These are phyloP conservation scores for Leucoma salicis DNA, from an alignment of 2,888 invertebrate species.

Conservation along the genomic window DNA sequence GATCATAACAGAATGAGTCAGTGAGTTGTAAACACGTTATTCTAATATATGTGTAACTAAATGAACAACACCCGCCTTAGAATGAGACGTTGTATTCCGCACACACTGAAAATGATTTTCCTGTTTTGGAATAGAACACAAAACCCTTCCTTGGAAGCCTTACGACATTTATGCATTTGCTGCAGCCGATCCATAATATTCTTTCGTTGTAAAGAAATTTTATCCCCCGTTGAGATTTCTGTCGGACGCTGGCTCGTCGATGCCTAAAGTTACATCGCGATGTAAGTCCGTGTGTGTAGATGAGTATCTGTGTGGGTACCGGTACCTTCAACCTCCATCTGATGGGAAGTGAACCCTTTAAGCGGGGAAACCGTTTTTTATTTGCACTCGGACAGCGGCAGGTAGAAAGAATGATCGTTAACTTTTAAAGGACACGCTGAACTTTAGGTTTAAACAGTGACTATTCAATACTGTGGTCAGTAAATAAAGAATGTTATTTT, in stretches of 20 bases:
- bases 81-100: too few species aligned
- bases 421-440: constrained; percentile 78
- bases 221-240: constrained; percentile 75
- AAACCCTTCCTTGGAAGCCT: too few species aligned
- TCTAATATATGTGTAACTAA: too few species aligned
- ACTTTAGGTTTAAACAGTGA: constrained; percentile 57
- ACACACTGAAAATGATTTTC: too few species aligned
- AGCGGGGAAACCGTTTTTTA: constrained; percentile 80
- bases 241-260: constrained; percentile 62
- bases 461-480: constrained; percentile 38
- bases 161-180: too few species aligned
- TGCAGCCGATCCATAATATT: constrained; percentile 50
- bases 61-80: too few species aligned
- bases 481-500: constrained; percentile 14
- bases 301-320: constrained; percentile 37
- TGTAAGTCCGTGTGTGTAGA: constrained; percentile 32
- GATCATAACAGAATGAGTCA: too few species aligned
- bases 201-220: constrained; percentile 66
- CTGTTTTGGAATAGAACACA: too few species aligned
- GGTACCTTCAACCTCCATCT: constrained; percentile 66
- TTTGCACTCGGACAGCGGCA: constrained; percentile 81
- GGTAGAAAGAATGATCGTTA: constrained; percentile 82
- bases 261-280: constrained; percentile 49
- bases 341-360: constrained; percentile 84
- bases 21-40: too few species aligned